Evolutionary conservation across 2,113 vertebrate genomes (phyloP).

Genomic region (Notiomystis cincta): DNA sequence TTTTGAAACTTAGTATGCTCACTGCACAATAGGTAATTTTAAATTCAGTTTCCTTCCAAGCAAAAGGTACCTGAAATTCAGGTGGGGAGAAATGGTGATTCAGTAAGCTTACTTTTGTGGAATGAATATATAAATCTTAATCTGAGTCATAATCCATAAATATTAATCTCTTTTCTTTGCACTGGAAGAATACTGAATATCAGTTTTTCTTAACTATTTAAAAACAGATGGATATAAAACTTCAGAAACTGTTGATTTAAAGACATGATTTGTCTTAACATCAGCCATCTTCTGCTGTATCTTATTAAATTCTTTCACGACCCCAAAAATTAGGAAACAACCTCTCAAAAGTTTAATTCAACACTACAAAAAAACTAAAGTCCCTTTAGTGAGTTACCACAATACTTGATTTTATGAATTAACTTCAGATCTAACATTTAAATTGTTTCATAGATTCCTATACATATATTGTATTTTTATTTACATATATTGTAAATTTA

Average conservation of each 20-base stretch:
- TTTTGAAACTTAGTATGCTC: neutral
- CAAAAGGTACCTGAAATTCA: conserved; percentile 19
- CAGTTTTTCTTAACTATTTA: neutral
- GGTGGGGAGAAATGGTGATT: conserved; percentile 13
- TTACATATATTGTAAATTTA: neutral
- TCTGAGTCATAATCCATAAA: conserved; percentile 41
- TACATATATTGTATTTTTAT: neutral
- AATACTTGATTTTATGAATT: neutral
- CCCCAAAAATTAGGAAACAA: neutral
- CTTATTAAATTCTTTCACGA: neutral
- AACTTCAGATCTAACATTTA: neutral
- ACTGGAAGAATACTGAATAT: neutral
- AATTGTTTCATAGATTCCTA: neutral
- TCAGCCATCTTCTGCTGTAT: neutral
- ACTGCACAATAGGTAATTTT: neutral
- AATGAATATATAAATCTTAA: conserved; percentile 51
- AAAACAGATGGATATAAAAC: neutral
- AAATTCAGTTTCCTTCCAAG: conserved; percentile 35
- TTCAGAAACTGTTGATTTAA: neutral
- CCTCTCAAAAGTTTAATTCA: neutral
- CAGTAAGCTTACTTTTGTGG: conserved; percentile 1
- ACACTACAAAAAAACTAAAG: neutral
- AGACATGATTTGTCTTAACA: neutral
- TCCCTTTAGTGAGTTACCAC: neutral
- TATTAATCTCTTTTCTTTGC: conserved; percentile 42